Percentiles rank a stretch among this genome's conserved stretches.
Evolutionary conservation across 2,797 vertebrate species (phyloP).

Genomic region (Anomalospiza imberbis): DNA sequence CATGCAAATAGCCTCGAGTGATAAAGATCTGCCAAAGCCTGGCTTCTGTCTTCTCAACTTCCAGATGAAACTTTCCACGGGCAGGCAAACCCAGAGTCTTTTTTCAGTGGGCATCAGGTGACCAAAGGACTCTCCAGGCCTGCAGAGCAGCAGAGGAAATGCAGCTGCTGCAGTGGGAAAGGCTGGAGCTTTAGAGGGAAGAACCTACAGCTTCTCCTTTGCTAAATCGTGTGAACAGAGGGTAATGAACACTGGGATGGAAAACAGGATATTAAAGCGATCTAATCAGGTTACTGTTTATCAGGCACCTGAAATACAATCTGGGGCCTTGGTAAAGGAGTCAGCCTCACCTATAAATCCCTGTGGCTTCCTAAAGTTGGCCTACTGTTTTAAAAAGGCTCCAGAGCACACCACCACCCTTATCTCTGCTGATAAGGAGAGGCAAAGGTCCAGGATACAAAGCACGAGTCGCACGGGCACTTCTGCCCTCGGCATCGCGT

Average conservation of each 20-base stretch:
- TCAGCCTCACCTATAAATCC: not conserved
- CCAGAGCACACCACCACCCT: rapidly evolving
- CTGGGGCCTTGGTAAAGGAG: rapidly evolving
- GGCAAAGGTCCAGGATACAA: not conserved
- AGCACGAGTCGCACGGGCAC: not conserved
- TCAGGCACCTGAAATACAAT: not conserved
- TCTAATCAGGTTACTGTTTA: not conserved
- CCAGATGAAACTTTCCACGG: not conserved
- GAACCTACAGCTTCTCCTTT: rapidly evolving
- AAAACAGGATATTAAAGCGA: rapidly evolving
- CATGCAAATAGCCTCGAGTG: not conserved
- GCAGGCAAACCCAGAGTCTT: not conserved
- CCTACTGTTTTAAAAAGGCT: not conserved
- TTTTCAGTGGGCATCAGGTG: not conserved
- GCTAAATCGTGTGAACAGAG: rapidly evolving
- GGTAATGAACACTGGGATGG: rapidly evolving
- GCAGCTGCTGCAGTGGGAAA: not conserved
- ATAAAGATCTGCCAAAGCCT: not conserved
- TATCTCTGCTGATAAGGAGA: not conserved
- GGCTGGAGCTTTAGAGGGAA: not conserved
- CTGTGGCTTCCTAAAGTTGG: not conserved
- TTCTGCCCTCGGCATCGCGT: rapidly evolving
- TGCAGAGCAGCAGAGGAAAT: not conserved
- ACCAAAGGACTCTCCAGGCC: not conserved
- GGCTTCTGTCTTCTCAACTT: not conserved